Percentiles rank a stretch among this genome's conserved stretches.
These are phyloP conservation scores for Pseudomyrmex gracilis DNA, from an alignment of 1,140 invertebrate genomes.

Conservation along the genomic window DNA sequence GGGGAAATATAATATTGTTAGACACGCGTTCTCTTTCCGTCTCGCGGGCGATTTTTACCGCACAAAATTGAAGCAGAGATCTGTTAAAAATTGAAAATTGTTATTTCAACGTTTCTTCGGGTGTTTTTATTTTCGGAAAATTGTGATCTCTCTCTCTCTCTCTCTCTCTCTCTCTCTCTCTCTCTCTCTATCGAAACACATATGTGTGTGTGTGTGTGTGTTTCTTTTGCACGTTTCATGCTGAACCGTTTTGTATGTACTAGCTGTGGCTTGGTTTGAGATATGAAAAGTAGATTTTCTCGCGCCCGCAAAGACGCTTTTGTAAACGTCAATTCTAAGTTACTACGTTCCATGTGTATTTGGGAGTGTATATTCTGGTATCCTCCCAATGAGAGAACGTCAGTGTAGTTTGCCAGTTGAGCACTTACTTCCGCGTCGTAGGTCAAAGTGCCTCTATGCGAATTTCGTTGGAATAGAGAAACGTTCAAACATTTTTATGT, in stretches of 20 bases:
- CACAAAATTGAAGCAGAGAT: not conserved
- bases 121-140: not conserved
- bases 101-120: not conserved
- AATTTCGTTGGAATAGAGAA: constrained; percentile 29
- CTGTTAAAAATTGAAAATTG: constrained; percentile 3
- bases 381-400: constrained; percentile 42
- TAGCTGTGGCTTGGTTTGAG: not conserved
- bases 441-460: constrained; percentile 37
- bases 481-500: constrained; percentile 8
- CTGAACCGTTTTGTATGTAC: not conserved
- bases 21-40: not conserved
- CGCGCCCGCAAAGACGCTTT: constrained; percentile 21
- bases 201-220: too few relatives aligned
- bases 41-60: not conserved
- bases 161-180: too few relatives aligned
- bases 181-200: too few relatives aligned
- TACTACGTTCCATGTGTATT: constrained; percentile 31
- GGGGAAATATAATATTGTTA: constrained; percentile 34
- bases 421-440: constrained; percentile 38
- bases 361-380: constrained; percentile 20
- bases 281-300: constrained; percentile 12
- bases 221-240: not conserved
- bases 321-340: constrained; percentile 32
- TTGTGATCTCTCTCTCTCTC: too few relatives aligned
- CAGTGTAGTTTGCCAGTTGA: constrained; percentile 44